Evolutionary conservation across 2,888 invertebrate genomes (phyloP).

Genomic region (Crioceris asparagi): DNA sequence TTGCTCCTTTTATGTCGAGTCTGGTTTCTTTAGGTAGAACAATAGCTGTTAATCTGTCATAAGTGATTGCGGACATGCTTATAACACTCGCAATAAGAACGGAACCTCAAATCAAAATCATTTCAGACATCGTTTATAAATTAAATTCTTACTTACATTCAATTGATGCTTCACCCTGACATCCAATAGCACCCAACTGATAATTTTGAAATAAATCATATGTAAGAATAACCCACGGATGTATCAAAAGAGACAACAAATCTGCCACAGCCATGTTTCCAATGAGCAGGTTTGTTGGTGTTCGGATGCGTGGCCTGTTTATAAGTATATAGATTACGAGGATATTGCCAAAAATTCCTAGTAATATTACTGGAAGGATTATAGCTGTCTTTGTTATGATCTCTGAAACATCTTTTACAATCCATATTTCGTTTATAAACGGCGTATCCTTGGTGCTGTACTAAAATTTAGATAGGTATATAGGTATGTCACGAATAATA

Average conservation of each 20-base stretch:
- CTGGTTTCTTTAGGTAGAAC: slow-evolving; percentile 61
- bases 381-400: slow-evolving; percentile 49
- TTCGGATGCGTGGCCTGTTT: slow-evolving; percentile 51
- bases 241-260: slow-evolving; percentile 51
- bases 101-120: slow-evolving; percentile 40
- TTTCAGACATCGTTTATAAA: background rate
- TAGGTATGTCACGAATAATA: too few relatives aligned
- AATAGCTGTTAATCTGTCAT: slow-evolving; percentile 73
- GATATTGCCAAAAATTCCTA: slow-evolving; percentile 58
- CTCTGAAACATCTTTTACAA: slow-evolving; percentile 46
- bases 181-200: slow-evolving; percentile 60
- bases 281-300: slow-evolving; percentile 61
- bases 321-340: slow-evolving; percentile 53
- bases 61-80: slow-evolving; percentile 67
- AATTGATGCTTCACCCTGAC: slow-evolving; percentile 65
- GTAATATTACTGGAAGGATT: slow-evolving; percentile 49
- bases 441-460: too few relatives aligned
- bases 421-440: slow-evolving; percentile 59
- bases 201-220: slow-evolving; percentile 69
- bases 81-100: slow-evolving; percentile 66
- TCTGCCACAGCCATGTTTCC: slow-evolving; percentile 68
- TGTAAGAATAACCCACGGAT: slow-evolving; percentile 66
- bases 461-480: too few relatives aligned
- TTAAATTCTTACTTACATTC: slow-evolving; percentile 46
- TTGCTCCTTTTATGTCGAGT: slow-evolving; percentile 52